phyloP scores from a whole-genome alignment of 2,113 vertebrate genomes.

The Mesembrinibis cayennensis region DNA sequence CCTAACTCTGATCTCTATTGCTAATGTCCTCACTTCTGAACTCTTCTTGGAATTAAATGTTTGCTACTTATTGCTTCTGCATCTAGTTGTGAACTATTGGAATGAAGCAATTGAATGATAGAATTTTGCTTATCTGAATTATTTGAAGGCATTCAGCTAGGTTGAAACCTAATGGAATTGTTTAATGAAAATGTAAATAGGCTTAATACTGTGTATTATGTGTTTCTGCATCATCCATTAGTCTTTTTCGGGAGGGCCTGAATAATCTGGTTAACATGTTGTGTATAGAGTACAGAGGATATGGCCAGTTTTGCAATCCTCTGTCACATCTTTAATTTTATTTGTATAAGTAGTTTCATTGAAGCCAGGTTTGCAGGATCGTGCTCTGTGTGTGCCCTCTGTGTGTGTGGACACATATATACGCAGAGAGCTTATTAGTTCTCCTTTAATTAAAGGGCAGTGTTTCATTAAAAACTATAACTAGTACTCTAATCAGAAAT shows the following conservation, averaged over 20 bases:
- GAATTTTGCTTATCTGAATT: conserved; percentile 34
- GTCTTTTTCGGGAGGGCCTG: not conserved
- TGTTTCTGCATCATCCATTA: not conserved
- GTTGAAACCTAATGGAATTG: not conserved
- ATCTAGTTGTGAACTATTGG: not conserved
- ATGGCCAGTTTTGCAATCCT: not conserved
- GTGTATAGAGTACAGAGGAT: not conserved
- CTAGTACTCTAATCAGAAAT: not conserved
- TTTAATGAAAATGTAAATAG: conserved; percentile 44
- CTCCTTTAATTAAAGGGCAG: not conserved
- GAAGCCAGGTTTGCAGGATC: not conserved
- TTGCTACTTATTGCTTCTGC: not conserved
- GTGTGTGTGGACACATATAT: not conserved
- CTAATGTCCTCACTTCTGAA: not conserved
- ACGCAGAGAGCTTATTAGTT: not conserved
- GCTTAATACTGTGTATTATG: not conserved
- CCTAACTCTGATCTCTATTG: not conserved
- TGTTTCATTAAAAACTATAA: not conserved
- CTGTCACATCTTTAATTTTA: not conserved
- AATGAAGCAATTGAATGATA: conserved; percentile 5
- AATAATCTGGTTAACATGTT: not conserved
- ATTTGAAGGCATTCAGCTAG: conserved; percentile 39
- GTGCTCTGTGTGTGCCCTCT: not conserved
- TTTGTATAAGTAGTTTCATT: not conserved
- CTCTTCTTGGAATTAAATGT: not conserved